Conservation (phyloP, 2,113 vertebrate species). For the Prochilodus magdalenae region DNA sequence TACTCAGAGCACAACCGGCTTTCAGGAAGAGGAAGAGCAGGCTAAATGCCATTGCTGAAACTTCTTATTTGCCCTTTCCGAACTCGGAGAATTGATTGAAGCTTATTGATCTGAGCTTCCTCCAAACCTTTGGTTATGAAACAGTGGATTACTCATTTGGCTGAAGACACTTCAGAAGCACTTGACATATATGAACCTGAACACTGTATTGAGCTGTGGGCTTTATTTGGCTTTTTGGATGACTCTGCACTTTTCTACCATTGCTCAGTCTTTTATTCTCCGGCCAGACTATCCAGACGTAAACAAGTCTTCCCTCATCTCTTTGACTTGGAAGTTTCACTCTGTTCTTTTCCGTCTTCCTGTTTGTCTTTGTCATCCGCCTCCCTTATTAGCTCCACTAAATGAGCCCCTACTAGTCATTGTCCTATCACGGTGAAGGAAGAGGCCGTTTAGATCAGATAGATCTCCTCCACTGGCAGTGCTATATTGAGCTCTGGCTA, state of each 20-base stretch:
- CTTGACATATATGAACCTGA: not conserved
- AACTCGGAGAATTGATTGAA: not conserved
- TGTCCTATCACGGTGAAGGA: constrained; percentile 10
- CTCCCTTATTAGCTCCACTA: constrained; percentile 38
- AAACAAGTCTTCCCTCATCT: not conserved
- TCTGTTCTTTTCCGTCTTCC: not conserved
- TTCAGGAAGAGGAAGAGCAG: not conserved
- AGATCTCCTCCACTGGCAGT: constrained; percentile 13
- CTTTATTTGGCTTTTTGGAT: not conserved
- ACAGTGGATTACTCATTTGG: not conserved
- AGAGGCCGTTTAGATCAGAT: constrained; percentile 27
- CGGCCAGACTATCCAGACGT: not conserved
- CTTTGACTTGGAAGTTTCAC: not conserved
- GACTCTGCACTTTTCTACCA: not conserved
- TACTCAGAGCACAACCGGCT: not conserved
- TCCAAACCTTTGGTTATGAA: not conserved
- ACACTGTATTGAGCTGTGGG: not conserved
- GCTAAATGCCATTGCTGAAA: not conserved
- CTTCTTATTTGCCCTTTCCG: not conserved
- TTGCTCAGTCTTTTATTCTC: not conserved
- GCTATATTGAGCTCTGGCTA: constrained; percentile 17
- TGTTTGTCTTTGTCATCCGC: constrained; percentile 27
- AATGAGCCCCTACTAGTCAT: constrained; percentile 36
- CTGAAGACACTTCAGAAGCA: not conserved
- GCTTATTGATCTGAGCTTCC: not conserved